Evolutionary conservation across 2,113 vertebrate species (phyloP).

Genomic region (Sorex araneus): DNA sequence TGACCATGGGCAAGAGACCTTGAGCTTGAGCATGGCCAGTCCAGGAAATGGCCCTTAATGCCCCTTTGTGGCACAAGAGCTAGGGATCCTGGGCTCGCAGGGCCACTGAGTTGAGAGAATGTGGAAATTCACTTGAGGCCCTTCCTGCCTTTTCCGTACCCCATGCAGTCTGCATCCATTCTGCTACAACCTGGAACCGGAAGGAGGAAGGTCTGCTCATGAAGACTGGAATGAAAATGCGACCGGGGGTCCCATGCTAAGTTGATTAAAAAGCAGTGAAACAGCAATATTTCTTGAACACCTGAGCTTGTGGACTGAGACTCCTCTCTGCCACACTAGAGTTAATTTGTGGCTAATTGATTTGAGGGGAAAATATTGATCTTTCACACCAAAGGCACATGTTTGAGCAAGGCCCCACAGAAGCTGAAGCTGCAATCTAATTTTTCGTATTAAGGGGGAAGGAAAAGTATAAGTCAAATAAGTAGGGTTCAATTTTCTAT

Average conservation of each 20-base stretch:
- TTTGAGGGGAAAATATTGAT: slow-evolving; percentile 78
- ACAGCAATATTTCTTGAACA: slow-evolving; percentile 69
- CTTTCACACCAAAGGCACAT: slow-evolving; percentile 67
- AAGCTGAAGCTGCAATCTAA: background rate
- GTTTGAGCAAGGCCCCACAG: background rate
- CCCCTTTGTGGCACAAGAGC: background rate
- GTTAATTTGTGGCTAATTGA: slow-evolving; percentile 77
- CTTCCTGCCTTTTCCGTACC: background rate
- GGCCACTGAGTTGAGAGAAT: background rate
- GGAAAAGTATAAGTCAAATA: background rate
- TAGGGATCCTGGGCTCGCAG: background rate
- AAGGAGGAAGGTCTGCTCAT: background rate
- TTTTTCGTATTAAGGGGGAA: background rate
- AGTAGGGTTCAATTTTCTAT: background rate
- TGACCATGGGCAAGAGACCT: background rate
- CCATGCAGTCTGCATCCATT: background rate
- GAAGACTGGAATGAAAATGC: background rate
- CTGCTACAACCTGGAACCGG: background rate
- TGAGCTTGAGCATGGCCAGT: background rate
- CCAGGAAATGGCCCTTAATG: background rate
- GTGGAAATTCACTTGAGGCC: background rate
- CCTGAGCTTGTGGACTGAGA: slow-evolving; percentile 75
- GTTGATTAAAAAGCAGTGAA: slow-evolving; percentile 77
- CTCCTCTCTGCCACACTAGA: slow-evolving; percentile 53
- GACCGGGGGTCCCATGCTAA: slow-evolving; percentile 41